A percentile compares a stretch with the other conserved stretches of the same genome.
Evolutionary conservation across 2,113 vertebrate species (phyloP).

Genomic region (Rhynchomys soricoides): DNA sequence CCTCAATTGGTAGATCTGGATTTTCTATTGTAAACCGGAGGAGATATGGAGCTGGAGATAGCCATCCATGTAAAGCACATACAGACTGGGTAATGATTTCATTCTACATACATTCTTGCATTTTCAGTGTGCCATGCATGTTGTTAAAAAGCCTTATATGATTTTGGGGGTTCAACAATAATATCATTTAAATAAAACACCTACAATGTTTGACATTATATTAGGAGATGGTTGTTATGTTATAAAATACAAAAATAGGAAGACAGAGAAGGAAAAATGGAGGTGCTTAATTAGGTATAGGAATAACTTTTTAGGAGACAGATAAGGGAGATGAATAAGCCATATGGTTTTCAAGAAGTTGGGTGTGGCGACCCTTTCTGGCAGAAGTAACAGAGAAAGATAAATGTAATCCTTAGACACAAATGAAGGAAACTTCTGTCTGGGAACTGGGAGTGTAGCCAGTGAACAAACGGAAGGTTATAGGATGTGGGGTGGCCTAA

Average conservation of each 20-base stretch:
- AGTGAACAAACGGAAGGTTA: neutral
- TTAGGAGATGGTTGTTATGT: neutral
- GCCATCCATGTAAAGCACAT: neutral
- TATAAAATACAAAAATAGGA: neutral
- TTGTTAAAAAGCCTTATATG: neutral
- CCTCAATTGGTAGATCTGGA: neutral
- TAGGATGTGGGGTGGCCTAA: neutral
- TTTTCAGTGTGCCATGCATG: neutral
- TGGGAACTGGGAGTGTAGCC: neutral
- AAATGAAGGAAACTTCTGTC: neutral
- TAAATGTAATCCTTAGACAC: neutral
- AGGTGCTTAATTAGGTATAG: neutral
- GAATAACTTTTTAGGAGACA: neutral
- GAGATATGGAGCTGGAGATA: neutral
- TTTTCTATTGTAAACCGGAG: constrained; percentile 16
- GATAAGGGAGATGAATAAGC: neutral
- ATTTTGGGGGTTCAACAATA: neutral
- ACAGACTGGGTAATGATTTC: neutral
- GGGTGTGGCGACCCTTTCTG: neutral
- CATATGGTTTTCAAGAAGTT: neutral
- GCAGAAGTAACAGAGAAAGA: neutral
- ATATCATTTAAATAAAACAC: neutral
- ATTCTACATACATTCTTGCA: neutral
- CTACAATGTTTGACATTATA: neutral
- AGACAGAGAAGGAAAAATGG: neutral